Conservation (phyloP, 2,888 invertebrate species). For the Unio delphinus region DNA sequence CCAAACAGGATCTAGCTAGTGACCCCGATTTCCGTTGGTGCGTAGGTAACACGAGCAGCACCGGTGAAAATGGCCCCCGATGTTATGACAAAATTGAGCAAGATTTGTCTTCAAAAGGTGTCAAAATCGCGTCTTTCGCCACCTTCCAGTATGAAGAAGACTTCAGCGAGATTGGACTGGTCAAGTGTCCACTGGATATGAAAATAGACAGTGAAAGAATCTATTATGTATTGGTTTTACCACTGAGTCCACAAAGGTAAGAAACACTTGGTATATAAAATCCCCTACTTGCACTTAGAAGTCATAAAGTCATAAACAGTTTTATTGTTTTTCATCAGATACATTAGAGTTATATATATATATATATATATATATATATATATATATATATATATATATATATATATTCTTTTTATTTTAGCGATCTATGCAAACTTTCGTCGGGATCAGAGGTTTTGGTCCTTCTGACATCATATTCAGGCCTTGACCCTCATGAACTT, state of each 20-base stretch:
- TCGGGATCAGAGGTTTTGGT: conserved; percentile 46
- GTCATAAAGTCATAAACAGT: no score
- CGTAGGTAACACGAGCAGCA: conserved; percentile 25
- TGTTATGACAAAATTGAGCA: conserved; percentile 46
- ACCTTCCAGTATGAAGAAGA: conserved; percentile 55
- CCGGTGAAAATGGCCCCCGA: conserved; percentile 10
- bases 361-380: no score
- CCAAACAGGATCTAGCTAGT: conserved; percentile 32
- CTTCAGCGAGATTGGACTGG: conserved; percentile 35
- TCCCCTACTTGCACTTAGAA: no score
- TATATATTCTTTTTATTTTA: conserved; percentile 16
- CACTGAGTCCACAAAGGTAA: conserved; percentile 7
- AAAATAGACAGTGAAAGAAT: conserved; percentile 42
- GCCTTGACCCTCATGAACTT: conserved; percentile 52
- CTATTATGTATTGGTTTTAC: conserved; percentile 52
- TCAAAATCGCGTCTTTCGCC: conserved; percentile 34
- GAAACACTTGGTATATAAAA: no score
- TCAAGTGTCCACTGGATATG: conserved; percentile 50
- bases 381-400: not conserved
- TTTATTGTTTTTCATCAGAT: no score
- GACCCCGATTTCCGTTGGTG: conserved; percentile 50
- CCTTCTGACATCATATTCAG: conserved; percentile 52
- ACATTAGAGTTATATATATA: no score
- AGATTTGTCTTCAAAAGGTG: conserved; percentile 35
- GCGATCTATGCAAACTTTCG: conserved; percentile 33